Evolutionary conservation across 2,113 vertebrate genomes (phyloP).

Genomic region (Suncus etruscus): DNA sequence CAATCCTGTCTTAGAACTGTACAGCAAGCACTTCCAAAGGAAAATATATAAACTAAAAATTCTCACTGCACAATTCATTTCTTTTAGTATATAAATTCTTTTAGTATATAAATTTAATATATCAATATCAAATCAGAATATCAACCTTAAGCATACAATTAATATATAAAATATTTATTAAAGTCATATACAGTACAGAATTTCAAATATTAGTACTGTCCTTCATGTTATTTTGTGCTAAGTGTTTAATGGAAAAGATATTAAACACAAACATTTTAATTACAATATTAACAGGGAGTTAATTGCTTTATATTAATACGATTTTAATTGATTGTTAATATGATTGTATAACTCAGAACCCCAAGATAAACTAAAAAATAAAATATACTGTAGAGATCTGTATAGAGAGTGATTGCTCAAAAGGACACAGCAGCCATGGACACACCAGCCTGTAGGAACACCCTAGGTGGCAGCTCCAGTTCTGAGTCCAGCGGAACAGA

Average conservation of each 20-base stretch:
- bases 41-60: background rate
- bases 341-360: background rate
- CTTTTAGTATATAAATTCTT: no score
- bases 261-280: no score
- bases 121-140: background rate
- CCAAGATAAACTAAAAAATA: background rate
- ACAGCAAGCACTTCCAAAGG: background rate
- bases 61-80: background rate
- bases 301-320: background rate
- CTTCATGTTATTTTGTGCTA: no score
- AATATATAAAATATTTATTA: background rate
- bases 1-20: background rate
- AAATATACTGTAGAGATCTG: background rate
- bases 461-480: no score
- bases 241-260: no score
- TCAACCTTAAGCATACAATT: background rate
- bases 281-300: no score
- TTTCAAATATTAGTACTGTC: no score
- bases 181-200: no score
- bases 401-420: background rate
- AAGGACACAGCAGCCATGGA: no score
- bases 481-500: no score
- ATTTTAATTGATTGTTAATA: background rate
- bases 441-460: no score
- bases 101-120: no score